Conservation (phyloP, 92 coral and sea anemone species). For the Parazoanthus atlanticus region DNA sequence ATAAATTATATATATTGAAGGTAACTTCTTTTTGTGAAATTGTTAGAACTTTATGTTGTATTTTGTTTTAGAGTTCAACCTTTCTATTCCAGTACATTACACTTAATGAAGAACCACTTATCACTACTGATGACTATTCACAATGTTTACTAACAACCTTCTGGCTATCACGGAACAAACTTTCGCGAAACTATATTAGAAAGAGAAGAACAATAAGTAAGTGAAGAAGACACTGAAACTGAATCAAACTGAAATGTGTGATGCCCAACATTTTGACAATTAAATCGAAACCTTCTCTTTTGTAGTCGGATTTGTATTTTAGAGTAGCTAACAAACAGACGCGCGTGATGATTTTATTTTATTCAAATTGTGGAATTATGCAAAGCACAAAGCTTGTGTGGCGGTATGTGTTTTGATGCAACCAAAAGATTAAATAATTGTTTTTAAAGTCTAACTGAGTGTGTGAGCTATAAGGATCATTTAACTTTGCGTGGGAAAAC, state of each 20-base stretch:
- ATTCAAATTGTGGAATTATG: too few species aligned
- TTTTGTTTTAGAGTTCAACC: too few species aligned
- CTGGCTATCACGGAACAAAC: not conserved
- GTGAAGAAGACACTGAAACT: not conserved
- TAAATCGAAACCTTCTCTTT: not conserved
- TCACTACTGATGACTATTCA: too few species aligned
- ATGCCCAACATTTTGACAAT: too few species aligned
- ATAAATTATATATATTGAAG: too few species aligned
- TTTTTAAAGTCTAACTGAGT: not conserved
- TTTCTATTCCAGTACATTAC: too few species aligned
- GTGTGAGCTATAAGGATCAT: not conserved
- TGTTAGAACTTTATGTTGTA: not conserved
- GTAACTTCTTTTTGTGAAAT: not conserved
- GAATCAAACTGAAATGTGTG: too few species aligned
- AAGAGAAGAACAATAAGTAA: too few species aligned
- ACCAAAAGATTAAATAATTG: not conserved
- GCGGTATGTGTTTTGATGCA: not conserved
- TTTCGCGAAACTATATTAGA: too few species aligned
- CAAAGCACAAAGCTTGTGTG: not conserved
- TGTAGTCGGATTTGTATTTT: not conserved
- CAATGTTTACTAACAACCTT: not conserved
- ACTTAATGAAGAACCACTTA: not conserved
- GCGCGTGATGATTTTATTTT: too few species aligned
- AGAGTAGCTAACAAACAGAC: not conserved
- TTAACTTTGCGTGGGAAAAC: not conserved